Base-by-base conservation (phyloP, 2,888 invertebrate genomes). In the Callyntrura sp. region DNA sequence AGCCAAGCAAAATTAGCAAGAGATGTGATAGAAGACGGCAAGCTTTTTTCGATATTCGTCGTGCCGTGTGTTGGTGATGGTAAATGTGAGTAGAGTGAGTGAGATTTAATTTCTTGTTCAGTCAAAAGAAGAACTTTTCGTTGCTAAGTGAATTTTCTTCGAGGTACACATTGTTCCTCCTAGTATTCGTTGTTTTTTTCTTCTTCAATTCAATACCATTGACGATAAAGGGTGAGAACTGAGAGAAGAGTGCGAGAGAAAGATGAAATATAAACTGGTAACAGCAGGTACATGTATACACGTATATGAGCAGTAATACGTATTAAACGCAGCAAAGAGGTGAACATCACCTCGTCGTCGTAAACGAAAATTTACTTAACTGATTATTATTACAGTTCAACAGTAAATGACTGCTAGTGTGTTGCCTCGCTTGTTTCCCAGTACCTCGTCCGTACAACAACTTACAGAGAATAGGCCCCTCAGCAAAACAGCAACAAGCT, bases 351-450 rank as follows among this genome's bases (percentile, higher is more conserved):
- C 79, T 57, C 79, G 57, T 25, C 79, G 57, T 25, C 11, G 28
- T 20, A 83, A 83, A 83, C 68, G 48, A 84, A 35, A 68, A 70
- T 68, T 84, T 84, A 84, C 84, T 84, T 81, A 70, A 70, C 70
- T 84, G 51, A 84, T 84, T 84, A 70, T 60, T 60, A 48, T 73
- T 48, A 73, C 23, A 23, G 73, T 48, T 45, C 48, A 73, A 48
- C 73, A 73, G 73, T 73, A 48, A 73, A 73, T 83, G 83, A 83
- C 83, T 83, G 65, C 83, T 23, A 48, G 9, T 45, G n/a, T n/a
- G 45, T 20, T 20, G 45, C 45, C 3, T 35, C 35, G 35, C 0
- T 35, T 79, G 28, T 35, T n/a, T 23, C 11, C 23, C 17, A 8
- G 43, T 68, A 17, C 43, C n/a, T 35, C 68, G n/a, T 68, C 17